Percentiles rank a stretch among this genome's conserved stretches.
Conservation (phyloP, 1,140 invertebrate species). For the Scaptodrosophila lebanonensis region DNA sequence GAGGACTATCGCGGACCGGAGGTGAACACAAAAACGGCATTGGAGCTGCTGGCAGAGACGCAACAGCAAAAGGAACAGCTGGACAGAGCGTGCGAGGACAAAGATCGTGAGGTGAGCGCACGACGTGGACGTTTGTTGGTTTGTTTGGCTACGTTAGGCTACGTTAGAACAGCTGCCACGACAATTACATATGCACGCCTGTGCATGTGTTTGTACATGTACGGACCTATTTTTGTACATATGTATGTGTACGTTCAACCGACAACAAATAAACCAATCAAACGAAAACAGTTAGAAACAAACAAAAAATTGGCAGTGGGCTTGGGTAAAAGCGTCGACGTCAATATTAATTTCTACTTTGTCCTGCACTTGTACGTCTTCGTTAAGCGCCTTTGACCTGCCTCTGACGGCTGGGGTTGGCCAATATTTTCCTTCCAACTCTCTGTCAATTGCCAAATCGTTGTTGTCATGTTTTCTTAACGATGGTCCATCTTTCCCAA, state of each 20-base stretch:
- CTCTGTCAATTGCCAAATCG: neutral
- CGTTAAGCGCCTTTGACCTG: slow-evolving; percentile 1
- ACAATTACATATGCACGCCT: too few relatives aligned
- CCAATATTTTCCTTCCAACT: neutral
- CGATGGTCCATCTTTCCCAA: slow-evolving; percentile 7
- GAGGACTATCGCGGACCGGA: slow-evolving; percentile 57
- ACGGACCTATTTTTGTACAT: too few relatives aligned
- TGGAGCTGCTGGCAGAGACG: slow-evolving; percentile 77
- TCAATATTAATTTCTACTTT: too few relatives aligned
- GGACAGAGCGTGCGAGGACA: slow-evolving; percentile 80
- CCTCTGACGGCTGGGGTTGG: neutral
- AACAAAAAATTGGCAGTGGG: too few relatives aligned
- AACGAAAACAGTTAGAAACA: too few relatives aligned
- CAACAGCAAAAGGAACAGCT: slow-evolving; percentile 79
- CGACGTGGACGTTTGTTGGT: neutral
- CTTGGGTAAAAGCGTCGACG: too few relatives aligned
- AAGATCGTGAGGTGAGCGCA: slow-evolving; percentile 81
- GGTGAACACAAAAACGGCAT: slow-evolving; percentile 37
- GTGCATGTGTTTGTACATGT: too few relatives aligned
- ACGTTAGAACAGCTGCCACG: too few relatives aligned
- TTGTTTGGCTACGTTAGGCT: too few relatives aligned
- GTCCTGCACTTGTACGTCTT: slow-evolving; percentile 40
- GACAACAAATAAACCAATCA: too few relatives aligned
- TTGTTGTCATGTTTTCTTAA: slow-evolving; percentile 1
- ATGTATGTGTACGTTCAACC: too few relatives aligned